Base-by-base conservation (phyloP, 2,888 invertebrate genomes). In the Ommatoiulus sabulosus region DNA sequence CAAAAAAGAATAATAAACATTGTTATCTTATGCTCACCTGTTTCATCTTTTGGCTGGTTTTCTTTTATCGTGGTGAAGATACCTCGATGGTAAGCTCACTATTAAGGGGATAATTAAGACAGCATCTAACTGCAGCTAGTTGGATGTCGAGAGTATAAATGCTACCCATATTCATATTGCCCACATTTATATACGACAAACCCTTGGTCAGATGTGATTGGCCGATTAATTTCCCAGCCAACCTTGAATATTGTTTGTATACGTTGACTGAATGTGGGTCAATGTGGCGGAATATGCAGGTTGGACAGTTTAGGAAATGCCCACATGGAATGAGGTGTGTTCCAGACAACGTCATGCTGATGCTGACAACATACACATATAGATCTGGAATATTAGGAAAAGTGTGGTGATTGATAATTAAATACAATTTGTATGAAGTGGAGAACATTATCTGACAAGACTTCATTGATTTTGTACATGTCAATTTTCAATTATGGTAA, bases 181-280 rank as follows among this genome's bases (percentile, higher is more conserved):
- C 87, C 87, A 87, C 87, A 52, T 87, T 57, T 87, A 52, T 87
- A 87, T 87, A 87, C 52, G 87, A 87, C 87, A 52, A 48, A 48
- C 43, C 24, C 52, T 87, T 87, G 87, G 63, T 87, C 52, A 20
- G 63, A 87, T 87, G 57, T 87, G 87, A 87, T 87, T 87, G 87
- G 87, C 87, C 87, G 87, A 46, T 87, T 87, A 87, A 87, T 57
- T 87, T 57, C 43, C 57, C 52, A 87, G 63, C 57, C 87, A 87
- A 87, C 87, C 87, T 63, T 87, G 87, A 87, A 87, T 57, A 24
- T 80, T 80, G 80, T 80, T 80, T 80, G 80, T 80, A 86, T 86
- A 48, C 86, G 86, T 46, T 44, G 24, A 43, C n/a, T 20, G 52
- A 57, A 87, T 87, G 57, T 87, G 52, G 87, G 87, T 87, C 87